phyloP scores from a whole-genome alignment of 2,113 vertebrate genomes.

The Phoenicopterus ruber region DNA sequence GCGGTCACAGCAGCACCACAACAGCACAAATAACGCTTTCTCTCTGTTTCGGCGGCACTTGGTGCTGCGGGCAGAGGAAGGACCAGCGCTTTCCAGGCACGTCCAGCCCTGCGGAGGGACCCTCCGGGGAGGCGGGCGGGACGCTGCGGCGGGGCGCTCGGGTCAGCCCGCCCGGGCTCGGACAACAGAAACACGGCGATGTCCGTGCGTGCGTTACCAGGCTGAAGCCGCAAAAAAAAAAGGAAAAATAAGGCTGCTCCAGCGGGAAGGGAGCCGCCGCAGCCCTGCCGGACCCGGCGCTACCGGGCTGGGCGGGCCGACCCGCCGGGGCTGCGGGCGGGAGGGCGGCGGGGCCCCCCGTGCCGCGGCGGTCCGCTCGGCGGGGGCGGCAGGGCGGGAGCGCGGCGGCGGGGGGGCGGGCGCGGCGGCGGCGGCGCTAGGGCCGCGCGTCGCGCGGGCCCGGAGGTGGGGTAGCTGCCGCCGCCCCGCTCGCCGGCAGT shows the following conservation, averaged over 20 bases:
- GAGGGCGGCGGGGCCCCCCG: not conserved
- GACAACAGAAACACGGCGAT: not conserved
- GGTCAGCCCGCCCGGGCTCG: not conserved
- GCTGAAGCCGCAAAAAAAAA: not conserved
- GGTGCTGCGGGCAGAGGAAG: not conserved
- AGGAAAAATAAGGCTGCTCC: not conserved
- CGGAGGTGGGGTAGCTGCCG: slow-evolving; percentile 71
- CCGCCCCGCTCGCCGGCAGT: slow-evolving; percentile 73
- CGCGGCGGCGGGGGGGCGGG: not conserved
- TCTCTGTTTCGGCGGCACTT: not conserved
- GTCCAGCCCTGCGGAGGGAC: not conserved
- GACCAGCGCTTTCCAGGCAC: not conserved
- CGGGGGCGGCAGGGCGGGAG: not conserved
- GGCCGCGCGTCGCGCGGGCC: slow-evolving; percentile 84
- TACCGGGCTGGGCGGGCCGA: not conserved
- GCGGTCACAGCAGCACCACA: not conserved
- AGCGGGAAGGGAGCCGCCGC: not conserved
- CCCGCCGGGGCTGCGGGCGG: not conserved
- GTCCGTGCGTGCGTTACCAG: not conserved
- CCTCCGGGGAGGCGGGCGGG: not conserved
- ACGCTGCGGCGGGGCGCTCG: not conserved
- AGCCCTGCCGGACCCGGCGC: not conserved
- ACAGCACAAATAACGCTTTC: not conserved
- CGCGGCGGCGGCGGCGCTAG: slow-evolving; percentile 76
- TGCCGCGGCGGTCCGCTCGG: not conserved